These are phyloP conservation scores for Mycalesis mineus DNA, from an alignment of 2,888 invertebrate species.

Conservation along the genomic window DNA sequence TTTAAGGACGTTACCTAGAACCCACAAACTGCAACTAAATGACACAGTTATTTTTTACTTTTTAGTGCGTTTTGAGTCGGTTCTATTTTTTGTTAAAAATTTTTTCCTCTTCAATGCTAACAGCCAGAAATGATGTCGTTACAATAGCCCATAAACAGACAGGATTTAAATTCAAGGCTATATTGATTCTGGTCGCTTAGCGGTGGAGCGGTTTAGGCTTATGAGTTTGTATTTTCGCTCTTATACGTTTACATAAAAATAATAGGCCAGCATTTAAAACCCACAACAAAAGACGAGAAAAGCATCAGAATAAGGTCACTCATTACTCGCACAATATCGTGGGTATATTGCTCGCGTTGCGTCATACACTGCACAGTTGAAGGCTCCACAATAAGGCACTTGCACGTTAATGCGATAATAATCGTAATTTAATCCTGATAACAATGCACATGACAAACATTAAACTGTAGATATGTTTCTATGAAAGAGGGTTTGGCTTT, in stretches of 20 bases:
- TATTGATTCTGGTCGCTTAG: background rate
- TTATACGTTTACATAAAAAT: slow-evolving; percentile 3
- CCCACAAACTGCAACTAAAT: too few relatives aligned
- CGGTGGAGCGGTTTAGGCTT: background rate
- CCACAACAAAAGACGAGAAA: slow-evolving; percentile 39
- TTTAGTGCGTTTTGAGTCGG: too few relatives aligned
- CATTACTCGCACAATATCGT: slow-evolving; percentile 52
- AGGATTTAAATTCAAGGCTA: too few relatives aligned
- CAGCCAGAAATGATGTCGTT: too few relatives aligned
- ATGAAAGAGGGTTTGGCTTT: too few relatives aligned
- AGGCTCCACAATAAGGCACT: slow-evolving; percentile 33
- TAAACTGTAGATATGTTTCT: too few relatives aligned
- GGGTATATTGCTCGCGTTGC: slow-evolving; percentile 44
- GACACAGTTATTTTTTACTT: too few relatives aligned
- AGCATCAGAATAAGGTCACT: slow-evolving; percentile 54
- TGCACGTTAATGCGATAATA: slow-evolving; percentile 27
- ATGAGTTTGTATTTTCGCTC: slow-evolving; percentile 1
- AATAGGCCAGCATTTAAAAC: slow-evolving; percentile 20
- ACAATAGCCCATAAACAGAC: too few relatives aligned
- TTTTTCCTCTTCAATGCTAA: too few relatives aligned
- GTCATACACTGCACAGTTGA: slow-evolving; percentile 38
- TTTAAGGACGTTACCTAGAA: too few relatives aligned
- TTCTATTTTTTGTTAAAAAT: too few relatives aligned
- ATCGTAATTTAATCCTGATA: slow-evolving; percentile 17
- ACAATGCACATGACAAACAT: slow-evolving; percentile 1